Base-by-base conservation (phyloP, 2,888 invertebrate genomes). In the Orthosia incerta region DNA sequence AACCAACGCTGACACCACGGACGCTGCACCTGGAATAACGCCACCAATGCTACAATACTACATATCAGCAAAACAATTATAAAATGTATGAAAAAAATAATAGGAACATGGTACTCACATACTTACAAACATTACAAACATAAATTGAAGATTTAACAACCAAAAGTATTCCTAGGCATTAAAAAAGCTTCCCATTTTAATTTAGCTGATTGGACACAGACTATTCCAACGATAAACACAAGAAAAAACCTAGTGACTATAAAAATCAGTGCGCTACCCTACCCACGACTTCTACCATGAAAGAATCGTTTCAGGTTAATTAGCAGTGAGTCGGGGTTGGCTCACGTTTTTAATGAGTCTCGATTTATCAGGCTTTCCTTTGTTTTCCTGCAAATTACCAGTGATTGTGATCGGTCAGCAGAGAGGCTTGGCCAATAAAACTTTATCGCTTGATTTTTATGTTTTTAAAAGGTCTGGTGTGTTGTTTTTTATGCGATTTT, bases 291-390 rank as follows among this genome's bases (percentile, higher is more conserved):
- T 3, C 20, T 45, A 39, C 64, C 56, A 46, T 69, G 60, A 60
- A 80, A 68, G 77, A 77, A 66, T 48, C 68, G 77, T 56, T 77
- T 63, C 77, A 80, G 80, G 80, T 80, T 80, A 80, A 80, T 80
- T 80, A 80, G 69, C 76, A 31, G 23, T 12, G 68, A 69, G 60
- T 66, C 62, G 48, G 26, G 55, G 53, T 56, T 46, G 51, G 63
- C 68, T 68, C 72, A 80, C 74, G 74, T 68, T 77, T 79, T 71
- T 75, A 81, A 82, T 81, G 79, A 82, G 75, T 16, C 56, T 51
- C 69, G 71, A 82, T 82, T 53, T 66, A 79, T 82, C 68, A 71
- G 66, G 59, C 63, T 71, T n/a, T 15, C 59, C 46, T 74, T 79
- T 70, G 79, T 79, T 81, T 68, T 60, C 57, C 50, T 50, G 26